phyloP scores from a whole-genome alignment of 2,113 vertebrate genomes.

The Trichomycterus rosablanca region DNA sequence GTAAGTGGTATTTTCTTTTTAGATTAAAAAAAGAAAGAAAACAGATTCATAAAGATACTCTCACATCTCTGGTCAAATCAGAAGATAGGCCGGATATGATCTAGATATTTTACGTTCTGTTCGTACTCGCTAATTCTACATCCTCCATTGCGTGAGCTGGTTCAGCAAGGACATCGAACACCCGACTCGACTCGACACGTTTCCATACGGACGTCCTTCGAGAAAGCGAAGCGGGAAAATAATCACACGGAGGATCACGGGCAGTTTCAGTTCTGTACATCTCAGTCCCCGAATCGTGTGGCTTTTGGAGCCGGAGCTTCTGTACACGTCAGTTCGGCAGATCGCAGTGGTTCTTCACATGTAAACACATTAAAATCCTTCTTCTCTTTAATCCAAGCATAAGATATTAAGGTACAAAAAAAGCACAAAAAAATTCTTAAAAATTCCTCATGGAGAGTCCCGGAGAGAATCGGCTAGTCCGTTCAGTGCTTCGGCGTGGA shows the following conservation, averaged over 20 bases:
- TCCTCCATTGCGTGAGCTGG: constrained; percentile 20
- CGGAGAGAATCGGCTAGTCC: constrained; percentile 52
- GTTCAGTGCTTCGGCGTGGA: constrained; percentile 20
- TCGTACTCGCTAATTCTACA: constrained; percentile 38
- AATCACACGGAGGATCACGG: too few species aligned
- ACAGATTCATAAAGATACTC: constrained; percentile 89
- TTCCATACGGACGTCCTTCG: constrained; percentile 78
- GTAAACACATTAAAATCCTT: constrained; percentile 89
- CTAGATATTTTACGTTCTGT: constrained; percentile 54
- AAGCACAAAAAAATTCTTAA: constrained; percentile 59
- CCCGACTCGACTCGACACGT: constrained; percentile 73
- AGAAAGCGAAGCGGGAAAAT: constrained; percentile 59
- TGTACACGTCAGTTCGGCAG: constrained; percentile 70
- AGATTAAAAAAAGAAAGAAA: constrained; percentile 58
- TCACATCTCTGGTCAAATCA: constrained; percentile 84
- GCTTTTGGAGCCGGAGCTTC: constrained; percentile 58
- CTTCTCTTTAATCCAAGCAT: constrained; percentile 67
- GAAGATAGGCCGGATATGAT: constrained; percentile 77
- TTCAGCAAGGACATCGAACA: constrained; percentile 47
- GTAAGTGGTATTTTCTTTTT: constrained; percentile 88
- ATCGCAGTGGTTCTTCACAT: constrained; percentile 90
- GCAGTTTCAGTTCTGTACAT: constrained; percentile 50
- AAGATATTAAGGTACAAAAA: constrained; percentile 84
- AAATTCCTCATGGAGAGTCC: too few species aligned
- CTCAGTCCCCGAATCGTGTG: constrained; percentile 31